Evolutionary conservation across 2,888 invertebrate species (phyloP).

Genomic region (Pollenia labialis): DNA sequence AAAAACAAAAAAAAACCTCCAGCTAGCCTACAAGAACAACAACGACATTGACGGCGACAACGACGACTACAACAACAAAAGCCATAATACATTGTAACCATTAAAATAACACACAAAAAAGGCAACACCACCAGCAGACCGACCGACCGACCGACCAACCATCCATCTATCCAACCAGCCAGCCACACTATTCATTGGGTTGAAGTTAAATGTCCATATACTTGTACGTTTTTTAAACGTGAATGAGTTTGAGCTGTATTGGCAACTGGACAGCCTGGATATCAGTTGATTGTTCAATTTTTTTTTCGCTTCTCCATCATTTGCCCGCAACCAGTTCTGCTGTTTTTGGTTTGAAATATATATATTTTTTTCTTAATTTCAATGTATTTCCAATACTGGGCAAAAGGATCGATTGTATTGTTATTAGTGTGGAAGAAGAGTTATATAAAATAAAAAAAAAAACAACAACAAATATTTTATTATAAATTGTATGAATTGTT

Average conservation of each 20-base stretch:
- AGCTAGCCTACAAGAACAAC: conserved; percentile 49
- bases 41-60: conserved; percentile 9
- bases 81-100: conserved; percentile 67
- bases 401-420: conserved; percentile 49
- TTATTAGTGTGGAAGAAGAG: conserved; percentile 53
- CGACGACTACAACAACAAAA: conserved; percentile 29
- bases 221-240: conserved; percentile 30
- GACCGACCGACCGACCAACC: conserved; percentile 4
- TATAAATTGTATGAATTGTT: conserved; percentile 66
- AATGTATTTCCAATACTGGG: conserved; percentile 38
- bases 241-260: conserved; percentile 45
- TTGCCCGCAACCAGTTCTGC: conserved; percentile 70
- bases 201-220: conserved; percentile 62
- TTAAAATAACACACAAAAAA: conserved; percentile 51
- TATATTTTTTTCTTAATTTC: conserved; percentile 40
- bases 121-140: conserved; percentile 18
- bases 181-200: conserved; percentile 45
- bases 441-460: conserved; percentile 25
- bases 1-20: conserved; percentile 38
- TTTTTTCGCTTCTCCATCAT: conserved; percentile 40
- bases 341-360: conserved; percentile 55
- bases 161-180: conserved; percentile 9
- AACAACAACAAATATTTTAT: conserved; percentile 58
- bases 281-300: conserved; percentile 52
- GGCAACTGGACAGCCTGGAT: conserved; percentile 53